Evolutionary conservation across 2,888 invertebrate species (phyloP).

Genomic region (Brachyptera risi): DNA sequence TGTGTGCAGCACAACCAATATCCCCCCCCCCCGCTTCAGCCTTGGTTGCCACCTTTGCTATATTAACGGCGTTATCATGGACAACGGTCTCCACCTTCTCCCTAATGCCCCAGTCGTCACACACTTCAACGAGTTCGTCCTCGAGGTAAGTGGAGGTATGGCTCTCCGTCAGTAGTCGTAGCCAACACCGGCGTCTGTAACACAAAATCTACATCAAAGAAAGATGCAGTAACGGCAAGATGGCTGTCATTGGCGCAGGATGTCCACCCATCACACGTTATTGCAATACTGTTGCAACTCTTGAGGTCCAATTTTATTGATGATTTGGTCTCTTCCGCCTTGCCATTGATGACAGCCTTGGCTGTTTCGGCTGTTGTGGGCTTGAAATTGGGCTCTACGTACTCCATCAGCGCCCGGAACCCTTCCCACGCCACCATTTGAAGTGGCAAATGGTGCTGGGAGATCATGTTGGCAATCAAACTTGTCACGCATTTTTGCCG

Average conservation of each 20-base stretch:
- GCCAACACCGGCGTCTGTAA: conserved; percentile 31
- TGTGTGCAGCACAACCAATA: conserved; percentile 37
- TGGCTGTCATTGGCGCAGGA: conserved; percentile 34
- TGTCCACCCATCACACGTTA: conserved; percentile 38
- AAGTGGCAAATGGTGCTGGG: conserved; percentile 1
- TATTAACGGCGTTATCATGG: conserved; percentile 38
- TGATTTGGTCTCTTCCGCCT: not conserved
- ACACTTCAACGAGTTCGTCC: conserved; percentile 32
- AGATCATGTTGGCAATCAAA: not conserved
- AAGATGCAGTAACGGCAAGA: conserved; percentile 37
- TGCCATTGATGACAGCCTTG: not conserved
- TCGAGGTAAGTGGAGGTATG: conserved; percentile 34
- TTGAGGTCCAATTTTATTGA: not conserved
- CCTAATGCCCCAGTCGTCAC: conserved; percentile 33
- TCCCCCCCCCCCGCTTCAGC: not conserved
- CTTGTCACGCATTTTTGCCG: not conserved
- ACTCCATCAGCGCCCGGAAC: not conserved
- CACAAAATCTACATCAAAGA: conserved; percentile 34
- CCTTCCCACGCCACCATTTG: not conserved
- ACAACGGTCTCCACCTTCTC: no score
- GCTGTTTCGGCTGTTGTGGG: not conserved
- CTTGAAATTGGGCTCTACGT: not conserved
- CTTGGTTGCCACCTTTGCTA: conserved; percentile 29
- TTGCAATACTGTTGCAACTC: conserved; percentile 28
- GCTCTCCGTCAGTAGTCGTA: conserved; percentile 32